Evolutionary conservation across 1,140 invertebrate species (phyloP), one percentile per base, ranked within the genome.

Genomic region (Caligus rogercresseyi): DNA sequence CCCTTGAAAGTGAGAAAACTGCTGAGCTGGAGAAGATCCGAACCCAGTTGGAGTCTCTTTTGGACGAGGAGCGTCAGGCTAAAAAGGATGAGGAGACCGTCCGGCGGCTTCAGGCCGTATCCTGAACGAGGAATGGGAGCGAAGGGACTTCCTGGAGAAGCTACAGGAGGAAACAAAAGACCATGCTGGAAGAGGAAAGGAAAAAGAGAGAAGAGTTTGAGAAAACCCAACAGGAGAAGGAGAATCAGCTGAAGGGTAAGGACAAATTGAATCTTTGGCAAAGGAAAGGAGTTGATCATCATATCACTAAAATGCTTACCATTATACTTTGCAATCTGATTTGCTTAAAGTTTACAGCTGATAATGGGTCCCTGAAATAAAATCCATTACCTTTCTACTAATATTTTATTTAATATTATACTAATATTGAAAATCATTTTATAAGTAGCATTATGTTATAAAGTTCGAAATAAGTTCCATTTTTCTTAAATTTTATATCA

Each of bases 51-150:
- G 67, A 68, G 52, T 62, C 55, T 14, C 51, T 67, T 1, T 64
- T 68, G 57, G 81, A 84, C 67, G 84, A 86, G 73, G 86, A 88
- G 72, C 83, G 83, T 2, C 83, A 86, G 71, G 85, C 86, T 1
- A 85, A 87, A 68, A 72, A 80, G 65, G 86, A 88, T 68, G 86
- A 88, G 73, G 86, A 89, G 77, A 84, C 87, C 66, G 86, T 86
- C 0, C 73, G 83, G 69, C 78, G 78, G 56, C 72, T 85, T 56
- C 83, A 85, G 74, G 82, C 83, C 53, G 83, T 68, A 81, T 89
- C 52, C 73, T 89, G 58, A 77, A 81, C 43, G 86, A 89, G 74
- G 86, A 87, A 75, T 87, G 84, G 83, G 83, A 85, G 68, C 83
- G 81, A 69, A 70, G 85, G 66, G 84, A 86, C 70, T 82, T 87